Evolutionary conservation across 2,888 invertebrate species (phyloP).

Genomic region (Dynastes grantii): DNA sequence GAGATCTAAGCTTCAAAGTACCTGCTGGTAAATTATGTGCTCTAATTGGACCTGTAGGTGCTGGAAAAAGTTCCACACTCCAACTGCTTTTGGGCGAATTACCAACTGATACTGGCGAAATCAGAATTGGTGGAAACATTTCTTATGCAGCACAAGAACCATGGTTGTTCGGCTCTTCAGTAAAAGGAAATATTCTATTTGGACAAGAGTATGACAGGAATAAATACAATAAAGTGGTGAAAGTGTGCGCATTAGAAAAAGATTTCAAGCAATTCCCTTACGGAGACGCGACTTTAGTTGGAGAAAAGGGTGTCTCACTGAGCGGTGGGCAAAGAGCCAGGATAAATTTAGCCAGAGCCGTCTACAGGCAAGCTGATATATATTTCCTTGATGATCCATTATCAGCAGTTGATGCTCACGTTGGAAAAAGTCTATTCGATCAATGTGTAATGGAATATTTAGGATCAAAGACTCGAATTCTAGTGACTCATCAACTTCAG

Average conservation of each 20-base stretch:
- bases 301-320: slow-evolving; percentile 84
- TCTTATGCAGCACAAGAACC: slow-evolving; percentile 79
- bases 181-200: slow-evolving; percentile 81
- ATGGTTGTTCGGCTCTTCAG: slow-evolving; percentile 76
- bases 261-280: slow-evolving; percentile 78
- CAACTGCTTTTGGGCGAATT: slow-evolving; percentile 78
- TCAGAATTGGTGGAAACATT: slow-evolving; percentile 73
- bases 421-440: slow-evolving; percentile 83
- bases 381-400: slow-evolving; percentile 87
- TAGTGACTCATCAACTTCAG: slow-evolving; percentile 83
- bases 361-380: slow-evolving; percentile 84
- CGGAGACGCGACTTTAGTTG: slow-evolving; percentile 73
- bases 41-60: slow-evolving; percentile 90
- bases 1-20: slow-evolving; percentile 69
- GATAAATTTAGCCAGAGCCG: slow-evolving; percentile 83
- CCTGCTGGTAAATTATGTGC: slow-evolving; percentile 71
- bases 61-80: slow-evolving; percentile 80
- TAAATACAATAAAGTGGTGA: slow-evolving; percentile 72
- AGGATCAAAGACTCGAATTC: slow-evolving; percentile 75
- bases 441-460: slow-evolving; percentile 78
- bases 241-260: slow-evolving; percentile 75
- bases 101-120: slow-evolving; percentile 70
- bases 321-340: slow-evolving; percentile 89
- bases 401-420: slow-evolving; percentile 85
- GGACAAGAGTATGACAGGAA: slow-evolving; percentile 72